Evolutionary conservation across 2,113 vertebrate species (phyloP).

Genomic region (Vulpes ferrilata): DNA sequence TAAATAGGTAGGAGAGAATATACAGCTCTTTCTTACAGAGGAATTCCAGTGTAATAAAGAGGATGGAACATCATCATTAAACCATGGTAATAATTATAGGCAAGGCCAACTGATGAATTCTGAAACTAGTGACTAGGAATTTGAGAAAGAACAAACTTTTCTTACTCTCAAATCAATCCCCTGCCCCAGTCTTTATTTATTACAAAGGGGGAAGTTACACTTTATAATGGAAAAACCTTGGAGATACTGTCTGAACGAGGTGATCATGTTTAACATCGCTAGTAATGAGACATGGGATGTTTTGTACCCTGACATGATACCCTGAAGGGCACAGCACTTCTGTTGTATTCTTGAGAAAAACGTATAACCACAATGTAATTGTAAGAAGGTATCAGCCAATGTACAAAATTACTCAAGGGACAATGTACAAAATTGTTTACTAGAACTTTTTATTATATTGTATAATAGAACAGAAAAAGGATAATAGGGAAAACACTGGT

Average conservation of each 20-base stretch:
- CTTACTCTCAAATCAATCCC: background rate
- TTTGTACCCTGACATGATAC: background rate
- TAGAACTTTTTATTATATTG: background rate
- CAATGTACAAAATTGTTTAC: background rate
- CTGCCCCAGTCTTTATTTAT: background rate
- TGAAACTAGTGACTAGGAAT: background rate
- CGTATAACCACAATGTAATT: background rate
- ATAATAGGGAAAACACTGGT: background rate
- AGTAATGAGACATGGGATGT: background rate
- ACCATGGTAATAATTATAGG: background rate
- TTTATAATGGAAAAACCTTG: background rate
- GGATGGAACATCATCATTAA: background rate
- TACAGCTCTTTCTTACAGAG: background rate
- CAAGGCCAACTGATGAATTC: background rate
- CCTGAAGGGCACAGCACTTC: background rate
- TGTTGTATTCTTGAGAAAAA: background rate
- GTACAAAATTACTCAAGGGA: background rate
- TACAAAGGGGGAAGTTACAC: background rate
- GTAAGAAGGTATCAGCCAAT: background rate
- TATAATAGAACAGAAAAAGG: background rate
- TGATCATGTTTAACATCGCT: background rate
- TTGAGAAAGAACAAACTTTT: background rate
- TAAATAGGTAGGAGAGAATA: background rate
- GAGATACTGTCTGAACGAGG: background rate
- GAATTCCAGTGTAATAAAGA: background rate